Conservation (phyloP, 2,888 invertebrate species). For the Eueremaeus valkanovi region DNA sequence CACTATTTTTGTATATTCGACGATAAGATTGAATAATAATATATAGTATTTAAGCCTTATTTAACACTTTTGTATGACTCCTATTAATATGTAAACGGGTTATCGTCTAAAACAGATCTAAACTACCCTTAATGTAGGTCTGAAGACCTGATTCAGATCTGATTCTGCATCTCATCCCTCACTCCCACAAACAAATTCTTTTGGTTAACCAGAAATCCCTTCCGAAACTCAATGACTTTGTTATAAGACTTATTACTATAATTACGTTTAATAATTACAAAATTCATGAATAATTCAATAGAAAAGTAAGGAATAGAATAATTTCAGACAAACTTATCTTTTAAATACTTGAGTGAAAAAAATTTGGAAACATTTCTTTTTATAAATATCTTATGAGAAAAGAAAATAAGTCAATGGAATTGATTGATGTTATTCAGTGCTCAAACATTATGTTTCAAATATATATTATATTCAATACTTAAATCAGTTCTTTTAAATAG, state of each 20-base stretch:
- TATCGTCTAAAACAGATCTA: too few species aligned
- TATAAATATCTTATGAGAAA: background rate
- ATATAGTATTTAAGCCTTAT: too few species aligned
- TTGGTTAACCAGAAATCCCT: background rate
- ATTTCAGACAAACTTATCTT: background rate
- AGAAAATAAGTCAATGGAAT: background rate
- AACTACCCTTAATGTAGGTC: too few species aligned
- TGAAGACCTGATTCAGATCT: background rate
- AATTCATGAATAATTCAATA: slow-evolving; percentile 5
- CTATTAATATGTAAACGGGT: too few species aligned
- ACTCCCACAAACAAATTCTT: background rate
- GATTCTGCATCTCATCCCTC: background rate
- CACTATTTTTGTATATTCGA: background rate
- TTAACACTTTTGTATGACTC: background rate
- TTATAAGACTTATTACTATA: too few species aligned
- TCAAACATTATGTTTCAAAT: background rate
- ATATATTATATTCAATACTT: too few species aligned
- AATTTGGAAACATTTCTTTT: background rate
- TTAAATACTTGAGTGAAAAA: background rate
- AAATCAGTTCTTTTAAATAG: too few species aligned
- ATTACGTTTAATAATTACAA: background rate
- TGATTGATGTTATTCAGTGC: background rate
- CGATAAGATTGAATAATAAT: too few species aligned
- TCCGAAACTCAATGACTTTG: too few species aligned
- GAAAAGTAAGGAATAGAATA: background rate